Percentiles rank a stretch among this genome's conserved stretches.
Evolutionary conservation across 30 jellyfish, hydroid and myxozoan genomes (phyloP).

Genomic region (Turritopsis dohrnii): DNA sequence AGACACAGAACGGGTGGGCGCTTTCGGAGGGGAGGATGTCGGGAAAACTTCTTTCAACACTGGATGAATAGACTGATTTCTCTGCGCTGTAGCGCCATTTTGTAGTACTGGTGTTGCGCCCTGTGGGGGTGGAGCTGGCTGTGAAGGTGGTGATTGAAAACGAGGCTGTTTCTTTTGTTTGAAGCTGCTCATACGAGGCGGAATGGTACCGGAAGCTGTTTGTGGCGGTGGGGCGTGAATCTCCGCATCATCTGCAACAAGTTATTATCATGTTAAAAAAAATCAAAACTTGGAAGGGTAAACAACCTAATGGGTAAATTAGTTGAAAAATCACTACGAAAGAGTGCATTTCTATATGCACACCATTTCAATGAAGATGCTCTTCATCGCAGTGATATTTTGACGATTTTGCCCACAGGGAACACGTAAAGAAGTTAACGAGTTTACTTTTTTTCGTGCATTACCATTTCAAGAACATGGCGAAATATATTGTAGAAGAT

Average conservation of each 20-base stretch:
- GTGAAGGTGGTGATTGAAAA: neutral
- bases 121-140: neutral
- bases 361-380: too few relatives aligned
- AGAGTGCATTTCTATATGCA: too few relatives aligned
- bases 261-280: neutral
- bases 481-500: neutral
- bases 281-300: too few relatives aligned
- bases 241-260: constrained; percentile 31
- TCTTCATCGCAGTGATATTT: too few relatives aligned
- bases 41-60: neutral
- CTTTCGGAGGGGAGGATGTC: neutral
- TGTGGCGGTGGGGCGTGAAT: constrained; percentile 35
- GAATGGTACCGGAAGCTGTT: constrained; percentile 50
- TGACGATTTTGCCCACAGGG: too few relatives aligned
- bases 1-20: neutral
- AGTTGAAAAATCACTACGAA: too few relatives aligned
- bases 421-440: neutral
- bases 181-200: constrained; percentile 84
- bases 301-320: too few relatives aligned
- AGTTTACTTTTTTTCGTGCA: too few relatives aligned
- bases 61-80: neutral
- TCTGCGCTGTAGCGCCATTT: neutral
- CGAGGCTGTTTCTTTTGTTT: constrained; percentile 42
- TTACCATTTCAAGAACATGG: too few relatives aligned
- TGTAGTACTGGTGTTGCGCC: neutral